Percentiles rank a stretch among this genome's conserved stretches.
These are phyloP conservation scores for Ligdia adustata DNA, from an alignment of 2,888 invertebrate species.

Conservation along the genomic window DNA sequence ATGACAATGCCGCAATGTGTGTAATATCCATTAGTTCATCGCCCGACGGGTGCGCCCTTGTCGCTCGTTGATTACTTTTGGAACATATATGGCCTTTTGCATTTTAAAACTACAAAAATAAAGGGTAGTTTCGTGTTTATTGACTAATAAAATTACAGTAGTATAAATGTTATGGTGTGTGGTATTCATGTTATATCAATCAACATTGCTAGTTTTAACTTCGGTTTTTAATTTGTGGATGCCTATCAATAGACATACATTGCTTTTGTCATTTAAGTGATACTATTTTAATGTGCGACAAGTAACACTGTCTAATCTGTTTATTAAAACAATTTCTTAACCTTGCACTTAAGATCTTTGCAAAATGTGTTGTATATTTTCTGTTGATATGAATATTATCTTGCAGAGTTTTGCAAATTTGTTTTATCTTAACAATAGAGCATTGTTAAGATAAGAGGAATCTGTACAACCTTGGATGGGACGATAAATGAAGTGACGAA, in stretches of 20 bases:
- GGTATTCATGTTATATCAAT: too few relatives aligned
- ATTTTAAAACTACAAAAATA: too few relatives aligned
- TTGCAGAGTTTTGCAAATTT: slow-evolving; percentile 1
- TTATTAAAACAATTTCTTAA: slow-evolving; percentile 7
- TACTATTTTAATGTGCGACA: not conserved
- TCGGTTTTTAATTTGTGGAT: too few relatives aligned
- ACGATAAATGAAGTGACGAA: too few relatives aligned
- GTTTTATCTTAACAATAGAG: not conserved
- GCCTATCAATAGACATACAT: too few relatives aligned
- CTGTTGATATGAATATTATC: not conserved
- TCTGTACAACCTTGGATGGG: too few relatives aligned
- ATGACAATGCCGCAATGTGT: slow-evolving; percentile 33
- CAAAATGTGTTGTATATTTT: slow-evolving; percentile 1
- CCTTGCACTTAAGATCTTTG: not conserved
- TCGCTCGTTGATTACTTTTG: slow-evolving; percentile 21
- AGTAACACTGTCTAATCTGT: slow-evolving; percentile 9
- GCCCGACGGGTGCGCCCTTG: slow-evolving; percentile 39
- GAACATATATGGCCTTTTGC: slow-evolving; percentile 13
- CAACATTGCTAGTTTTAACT: too few relatives aligned
- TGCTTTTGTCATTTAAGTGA: too few relatives aligned
- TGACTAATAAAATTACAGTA: too few relatives aligned
- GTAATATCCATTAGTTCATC: slow-evolving; percentile 48
- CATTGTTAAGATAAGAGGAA: too few relatives aligned
- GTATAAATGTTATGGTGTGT: too few relatives aligned
- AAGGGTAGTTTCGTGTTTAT: too few relatives aligned